phyloP scores from a whole-genome alignment of 2,797 vertebrate species.

The Hapalemur alaotrensis region DNA sequence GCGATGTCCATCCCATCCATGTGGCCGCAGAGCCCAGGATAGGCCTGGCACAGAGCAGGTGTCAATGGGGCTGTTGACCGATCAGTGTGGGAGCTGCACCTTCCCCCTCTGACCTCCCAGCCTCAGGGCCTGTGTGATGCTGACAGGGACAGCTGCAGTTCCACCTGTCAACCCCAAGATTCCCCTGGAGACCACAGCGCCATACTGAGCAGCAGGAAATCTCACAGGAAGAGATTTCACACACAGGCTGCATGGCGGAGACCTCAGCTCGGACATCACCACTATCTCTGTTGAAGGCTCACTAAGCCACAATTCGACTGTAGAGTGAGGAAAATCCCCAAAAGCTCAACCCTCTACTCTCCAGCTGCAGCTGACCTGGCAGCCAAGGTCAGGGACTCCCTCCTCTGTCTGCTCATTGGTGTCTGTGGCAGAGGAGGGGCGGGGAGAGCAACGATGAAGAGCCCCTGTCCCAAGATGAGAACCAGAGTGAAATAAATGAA shows the following conservation, averaged over 20 bases:
- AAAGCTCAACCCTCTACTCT: neutral
- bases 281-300: constrained; percentile 27
- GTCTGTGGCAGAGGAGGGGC: neutral
- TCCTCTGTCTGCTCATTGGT: neutral
- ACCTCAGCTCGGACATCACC: neutral
- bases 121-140: neutral
- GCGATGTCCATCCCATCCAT: neutral
- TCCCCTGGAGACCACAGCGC: neutral
- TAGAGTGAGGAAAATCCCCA: neutral
- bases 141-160: neutral
- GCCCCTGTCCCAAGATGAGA: neutral
- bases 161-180: neutral
- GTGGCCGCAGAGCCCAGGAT: neutral
- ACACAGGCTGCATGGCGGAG: neutral
- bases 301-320: neutral
- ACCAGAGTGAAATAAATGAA: neutral
- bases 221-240: neutral
- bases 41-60: neutral
- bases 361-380: neutral
- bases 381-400: rapidly evolving
- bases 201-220: neutral
- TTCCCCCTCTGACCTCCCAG: neutral
- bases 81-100: neutral
- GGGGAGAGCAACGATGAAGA: neutral
- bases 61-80: neutral